Evolutionary conservation across 1,140 invertebrate species (phyloP).

Genomic region (Drosophila persimilis): DNA sequence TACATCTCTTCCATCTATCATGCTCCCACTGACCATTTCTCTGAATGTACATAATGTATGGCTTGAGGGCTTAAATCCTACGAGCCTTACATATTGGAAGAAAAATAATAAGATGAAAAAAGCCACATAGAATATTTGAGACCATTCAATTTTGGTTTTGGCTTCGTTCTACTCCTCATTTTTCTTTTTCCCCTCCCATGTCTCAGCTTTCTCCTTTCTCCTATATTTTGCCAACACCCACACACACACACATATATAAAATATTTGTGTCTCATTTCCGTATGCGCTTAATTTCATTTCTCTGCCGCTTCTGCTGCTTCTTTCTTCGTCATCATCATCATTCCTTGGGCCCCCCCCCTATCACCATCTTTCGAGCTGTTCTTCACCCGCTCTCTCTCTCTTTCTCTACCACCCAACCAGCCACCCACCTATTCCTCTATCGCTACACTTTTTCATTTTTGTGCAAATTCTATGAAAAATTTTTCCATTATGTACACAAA

Average conservation of each 20-base stretch:
- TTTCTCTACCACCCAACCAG: too few relatives aligned
- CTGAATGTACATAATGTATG: not conserved
- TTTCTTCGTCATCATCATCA: constrained; percentile 51
- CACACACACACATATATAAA: constrained; percentile 41
- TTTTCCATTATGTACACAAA: constrained; percentile 82
- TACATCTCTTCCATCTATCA: too few relatives aligned
- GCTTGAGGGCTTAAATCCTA: not conserved
- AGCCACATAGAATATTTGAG: constrained; percentile 25
- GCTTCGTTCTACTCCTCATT: constrained; percentile 64
- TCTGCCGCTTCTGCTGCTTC: constrained; percentile 43
- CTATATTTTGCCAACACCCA: constrained; percentile 2
- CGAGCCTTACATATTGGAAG: too few relatives aligned
- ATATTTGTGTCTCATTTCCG: constrained; percentile 79
- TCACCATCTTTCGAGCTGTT: not conserved
- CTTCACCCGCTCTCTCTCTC: not conserved
- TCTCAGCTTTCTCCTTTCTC: too few relatives aligned
- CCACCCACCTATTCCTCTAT: constrained; percentile 18
- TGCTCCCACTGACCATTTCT: too few relatives aligned
- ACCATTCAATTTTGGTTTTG: constrained; percentile 61
- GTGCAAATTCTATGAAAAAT: constrained; percentile 83
- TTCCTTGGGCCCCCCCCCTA: constrained; percentile 19
- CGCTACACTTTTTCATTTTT: constrained; percentile 81
- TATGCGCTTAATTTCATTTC: constrained; percentile 80
- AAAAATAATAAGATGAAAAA: not conserved
- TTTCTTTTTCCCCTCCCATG: constrained; percentile 37